These are phyloP conservation scores for Folsomia manolachei DNA, from an alignment of 2,888 invertebrate genomes.

Conservation along the genomic window DNA sequence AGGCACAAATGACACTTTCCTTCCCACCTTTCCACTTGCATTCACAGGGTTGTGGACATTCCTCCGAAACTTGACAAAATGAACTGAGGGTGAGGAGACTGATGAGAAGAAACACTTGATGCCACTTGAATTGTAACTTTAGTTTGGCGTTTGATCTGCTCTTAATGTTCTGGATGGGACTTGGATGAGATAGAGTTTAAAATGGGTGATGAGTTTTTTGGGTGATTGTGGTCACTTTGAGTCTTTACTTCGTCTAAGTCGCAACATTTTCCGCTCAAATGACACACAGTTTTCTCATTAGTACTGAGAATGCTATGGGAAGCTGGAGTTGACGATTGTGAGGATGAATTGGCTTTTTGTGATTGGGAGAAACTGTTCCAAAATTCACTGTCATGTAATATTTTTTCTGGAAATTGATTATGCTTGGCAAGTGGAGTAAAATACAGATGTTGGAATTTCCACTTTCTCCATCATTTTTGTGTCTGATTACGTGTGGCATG, in stretches of 20 bases:
- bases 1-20: conserved; percentile 75
- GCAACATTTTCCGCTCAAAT: too few species aligned
- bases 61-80: conserved; percentile 42
- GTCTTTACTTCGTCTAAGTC: too few species aligned
- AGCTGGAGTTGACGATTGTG: too few species aligned
- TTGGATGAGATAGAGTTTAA: too few species aligned
- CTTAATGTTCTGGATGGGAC: not conserved
- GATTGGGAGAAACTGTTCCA: not conserved
- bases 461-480: not conserved
- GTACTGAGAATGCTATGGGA: too few species aligned
- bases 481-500: not conserved
- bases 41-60: conserved; percentile 63
- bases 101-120: conserved; percentile 19
- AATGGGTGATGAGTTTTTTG: too few species aligned
- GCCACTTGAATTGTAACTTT: not conserved
- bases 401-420: not conserved
- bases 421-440: not conserved
- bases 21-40: conserved; percentile 88
- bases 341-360: not conserved
- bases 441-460: not conserved
- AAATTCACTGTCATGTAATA: not conserved
- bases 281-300: too few species aligned
- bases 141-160: not conserved
- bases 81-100: conserved; percentile 9
- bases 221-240: not conserved